Evolutionary conservation across 2,113 vertebrate species (phyloP).

Genomic region (Pelecanoides urinatrix): DNA sequence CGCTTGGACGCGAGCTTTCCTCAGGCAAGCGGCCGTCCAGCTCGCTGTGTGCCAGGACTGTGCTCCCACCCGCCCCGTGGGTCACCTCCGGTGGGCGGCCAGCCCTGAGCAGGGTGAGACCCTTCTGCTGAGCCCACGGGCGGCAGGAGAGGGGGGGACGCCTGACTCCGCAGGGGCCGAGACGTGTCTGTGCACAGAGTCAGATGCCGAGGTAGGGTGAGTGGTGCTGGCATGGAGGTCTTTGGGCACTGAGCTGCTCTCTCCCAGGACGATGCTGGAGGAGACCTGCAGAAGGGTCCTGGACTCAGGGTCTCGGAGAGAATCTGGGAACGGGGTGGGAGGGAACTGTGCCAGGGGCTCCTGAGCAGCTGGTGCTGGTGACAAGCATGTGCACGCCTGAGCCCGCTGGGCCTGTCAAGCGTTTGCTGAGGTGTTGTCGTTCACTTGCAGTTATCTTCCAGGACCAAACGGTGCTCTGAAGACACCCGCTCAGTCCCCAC

Average conservation of each 20-base stretch:
- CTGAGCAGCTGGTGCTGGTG: slow-evolving; percentile 49
- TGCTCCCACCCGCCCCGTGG: neutral
- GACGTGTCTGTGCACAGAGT: neutral
- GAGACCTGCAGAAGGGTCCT: neutral
- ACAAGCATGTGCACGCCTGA: slow-evolving; percentile 44
- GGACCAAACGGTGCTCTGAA: slow-evolving; percentile 51
- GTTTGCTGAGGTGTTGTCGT: slow-evolving; percentile 52
- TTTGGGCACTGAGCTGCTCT: neutral
- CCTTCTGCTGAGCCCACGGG: neutral
- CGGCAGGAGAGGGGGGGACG: neutral
- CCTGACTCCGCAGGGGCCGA: neutral
- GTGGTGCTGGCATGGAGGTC: slow-evolving; percentile 19
- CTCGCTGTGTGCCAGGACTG: neutral
- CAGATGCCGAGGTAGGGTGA: slow-evolving; percentile 20
- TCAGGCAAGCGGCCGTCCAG: neutral
- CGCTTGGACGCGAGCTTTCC: neutral
- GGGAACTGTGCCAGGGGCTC: slow-evolving; percentile 19
- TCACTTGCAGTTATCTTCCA: slow-evolving; percentile 61
- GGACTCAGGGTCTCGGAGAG: neutral
- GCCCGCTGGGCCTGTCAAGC: neutral
- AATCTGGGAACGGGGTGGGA: neutral
- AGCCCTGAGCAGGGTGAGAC: neutral
- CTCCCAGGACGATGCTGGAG: neutral
- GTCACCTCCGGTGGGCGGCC: neutral
- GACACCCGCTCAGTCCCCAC: slow-evolving; percentile 44